Conservation (phyloP, 2,888 invertebrate genomes). For the Andrena haemorrhoa region DNA sequence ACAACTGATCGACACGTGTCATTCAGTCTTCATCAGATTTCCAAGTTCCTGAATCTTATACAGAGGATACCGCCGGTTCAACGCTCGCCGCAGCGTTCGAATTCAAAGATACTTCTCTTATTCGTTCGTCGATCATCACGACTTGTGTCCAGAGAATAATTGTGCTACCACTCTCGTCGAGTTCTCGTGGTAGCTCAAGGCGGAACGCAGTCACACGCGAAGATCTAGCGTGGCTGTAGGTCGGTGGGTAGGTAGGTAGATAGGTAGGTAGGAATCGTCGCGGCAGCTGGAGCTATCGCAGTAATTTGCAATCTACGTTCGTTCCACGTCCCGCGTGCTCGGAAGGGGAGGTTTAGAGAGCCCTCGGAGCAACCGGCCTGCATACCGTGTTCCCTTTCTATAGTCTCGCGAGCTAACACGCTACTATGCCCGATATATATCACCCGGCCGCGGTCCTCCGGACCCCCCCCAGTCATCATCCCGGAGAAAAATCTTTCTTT, state of each 20-base stretch:
- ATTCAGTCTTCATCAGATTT: too few relatives aligned
- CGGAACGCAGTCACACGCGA: conserved; percentile 33
- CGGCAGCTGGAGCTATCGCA: conserved; percentile 57
- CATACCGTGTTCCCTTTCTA: conserved; percentile 6
- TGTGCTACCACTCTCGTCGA: conserved; percentile 1
- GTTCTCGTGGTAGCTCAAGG: conserved; percentile 31
- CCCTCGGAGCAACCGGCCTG: conserved; percentile 27
- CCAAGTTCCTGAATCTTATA: too few relatives aligned
- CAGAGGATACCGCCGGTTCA: too few relatives aligned
- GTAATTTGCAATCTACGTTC: conserved; percentile 60
- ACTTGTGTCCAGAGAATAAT: conserved; percentile 1
- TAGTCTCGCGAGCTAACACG: conserved; percentile 8
- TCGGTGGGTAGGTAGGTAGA: conserved; percentile 37
- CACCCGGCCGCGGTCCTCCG: conserved; percentile 36
- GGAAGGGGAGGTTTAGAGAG: conserved; percentile 43
- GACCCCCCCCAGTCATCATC: conserved; percentile 45
- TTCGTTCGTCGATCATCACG: background rate
- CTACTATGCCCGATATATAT: conserved; percentile 28
- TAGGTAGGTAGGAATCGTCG: conserved; percentile 59
- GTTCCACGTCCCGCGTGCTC: conserved; percentile 43
- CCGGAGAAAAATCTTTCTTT: conserved; percentile 44
- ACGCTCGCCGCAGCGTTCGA: background rate
- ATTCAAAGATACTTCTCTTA: background rate
- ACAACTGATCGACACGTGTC: too few relatives aligned
- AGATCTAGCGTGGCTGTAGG: conserved; percentile 56